Percentiles rank a stretch among this genome's conserved stretches.
phyloP scores from a whole-genome alignment of 2,888 invertebrate species.

The Platycheirus rosarum region DNA sequence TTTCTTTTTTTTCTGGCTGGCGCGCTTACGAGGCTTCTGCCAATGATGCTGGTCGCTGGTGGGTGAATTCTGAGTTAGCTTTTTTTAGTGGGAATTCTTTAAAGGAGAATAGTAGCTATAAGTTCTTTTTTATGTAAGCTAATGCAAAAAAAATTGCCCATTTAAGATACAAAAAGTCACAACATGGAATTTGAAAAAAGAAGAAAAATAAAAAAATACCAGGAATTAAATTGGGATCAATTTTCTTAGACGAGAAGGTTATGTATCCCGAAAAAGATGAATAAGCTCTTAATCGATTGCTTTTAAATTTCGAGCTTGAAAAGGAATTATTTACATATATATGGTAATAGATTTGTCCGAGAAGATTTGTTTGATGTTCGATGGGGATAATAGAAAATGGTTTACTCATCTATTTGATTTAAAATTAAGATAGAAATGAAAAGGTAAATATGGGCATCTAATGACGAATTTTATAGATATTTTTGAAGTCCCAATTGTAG shows the following conservation, averaged over 20 bases:
- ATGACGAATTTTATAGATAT: too few species aligned
- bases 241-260: neutral
- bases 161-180: slow-evolving; percentile 32
- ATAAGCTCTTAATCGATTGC: neutral
- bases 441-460: too few species aligned
- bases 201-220: neutral
- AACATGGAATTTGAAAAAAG: neutral
- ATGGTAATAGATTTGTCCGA: neutral
- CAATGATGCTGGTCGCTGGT: slow-evolving; percentile 7
- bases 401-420: neutral
- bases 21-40: slow-evolving; percentile 22
- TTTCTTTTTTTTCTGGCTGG: slow-evolving; percentile 38
- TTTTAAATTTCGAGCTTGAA: neutral
- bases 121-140: slow-evolving; percentile 30
- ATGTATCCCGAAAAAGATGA: neutral
- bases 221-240: neutral
- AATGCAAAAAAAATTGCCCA: slow-evolving; percentile 52
- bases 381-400: neutral
- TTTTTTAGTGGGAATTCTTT: too few species aligned
- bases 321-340: too few species aligned
- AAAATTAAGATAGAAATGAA: too few species aligned
- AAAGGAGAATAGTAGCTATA: slow-evolving; percentile 28
- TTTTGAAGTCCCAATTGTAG: too few species aligned
- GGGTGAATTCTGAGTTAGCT: neutral
- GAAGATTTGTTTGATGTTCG: neutral